Evolutionary conservation across 2,113 vertebrate species (phyloP).

Genomic region (Psettodes erumei): DNA sequence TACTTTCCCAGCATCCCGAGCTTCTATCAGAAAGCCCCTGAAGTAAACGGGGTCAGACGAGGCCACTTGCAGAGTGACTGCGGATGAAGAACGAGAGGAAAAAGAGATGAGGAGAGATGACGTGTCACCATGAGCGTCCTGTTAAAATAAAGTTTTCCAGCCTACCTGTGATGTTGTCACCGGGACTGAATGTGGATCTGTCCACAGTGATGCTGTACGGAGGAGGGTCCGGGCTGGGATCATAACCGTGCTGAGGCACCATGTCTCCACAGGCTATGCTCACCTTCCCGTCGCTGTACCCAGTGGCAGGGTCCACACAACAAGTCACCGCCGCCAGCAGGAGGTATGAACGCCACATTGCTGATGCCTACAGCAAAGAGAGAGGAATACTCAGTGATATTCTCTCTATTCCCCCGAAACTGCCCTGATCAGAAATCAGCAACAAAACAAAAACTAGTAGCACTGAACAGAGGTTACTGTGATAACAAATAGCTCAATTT

Average conservation of each 20-base stretch:
- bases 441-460: no score
- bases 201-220: constrained; percentile 82
- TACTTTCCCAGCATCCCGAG: constrained; percentile 76
- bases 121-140: neutral
- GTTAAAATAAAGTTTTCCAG: neutral
- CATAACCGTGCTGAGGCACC: constrained; percentile 81
- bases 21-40: constrained; percentile 89
- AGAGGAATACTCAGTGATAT: no score
- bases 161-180: constrained; percentile 86
- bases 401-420: no score
- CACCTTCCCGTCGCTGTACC: constrained; percentile 84
- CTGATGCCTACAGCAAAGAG: constrained; percentile 63
- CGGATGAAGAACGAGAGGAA: neutral
- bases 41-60: constrained; percentile 65
- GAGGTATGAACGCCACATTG: constrained; percentile 29
- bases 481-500: no score
- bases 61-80: constrained; percentile 84
- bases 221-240: constrained; percentile 63
- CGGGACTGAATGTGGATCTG: constrained; percentile 79
- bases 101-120: neutral
- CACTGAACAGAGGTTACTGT: no score
- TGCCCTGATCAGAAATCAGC: no score
- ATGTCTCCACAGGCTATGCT: constrained; percentile 81
- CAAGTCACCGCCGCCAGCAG: constrained; percentile 41
- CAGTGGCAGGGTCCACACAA: constrained; percentile 39